phyloP scores from a whole-genome alignment of 1,140 invertebrate species.

The Pteromalus puparum region DNA sequence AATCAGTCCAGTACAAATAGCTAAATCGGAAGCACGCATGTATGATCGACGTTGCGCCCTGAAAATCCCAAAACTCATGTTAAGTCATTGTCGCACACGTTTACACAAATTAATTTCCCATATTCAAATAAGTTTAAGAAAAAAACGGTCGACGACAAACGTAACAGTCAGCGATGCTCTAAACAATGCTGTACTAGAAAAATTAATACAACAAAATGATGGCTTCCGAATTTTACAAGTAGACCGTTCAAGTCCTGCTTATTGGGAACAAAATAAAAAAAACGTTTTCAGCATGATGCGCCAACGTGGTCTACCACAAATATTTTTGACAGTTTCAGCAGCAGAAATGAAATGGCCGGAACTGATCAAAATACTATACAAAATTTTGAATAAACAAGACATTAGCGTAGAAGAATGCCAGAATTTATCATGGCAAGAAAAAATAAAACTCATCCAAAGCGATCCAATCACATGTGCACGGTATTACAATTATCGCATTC shows the following conservation, averaged over 20 bases:
- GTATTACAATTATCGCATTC: slow-evolving; percentile 52
- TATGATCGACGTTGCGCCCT: slow-evolving; percentile 50
- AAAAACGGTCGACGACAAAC: too few species aligned
- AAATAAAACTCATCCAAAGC: slow-evolving; percentile 51
- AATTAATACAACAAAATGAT: too few species aligned
- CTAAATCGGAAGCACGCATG: slow-evolving; percentile 54
- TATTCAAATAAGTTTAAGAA: too few species aligned
- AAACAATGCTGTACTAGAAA: too few species aligned
- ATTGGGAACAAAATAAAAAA: slow-evolving; percentile 59
- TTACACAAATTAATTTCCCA: too few species aligned
- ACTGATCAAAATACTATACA: slow-evolving; percentile 53
- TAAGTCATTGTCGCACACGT: too few species aligned
- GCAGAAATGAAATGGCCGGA: slow-evolving; percentile 60
- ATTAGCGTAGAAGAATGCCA: slow-evolving; percentile 25
- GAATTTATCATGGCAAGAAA: slow-evolving; percentile 47
- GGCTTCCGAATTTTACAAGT: slow-evolving; percentile 46
- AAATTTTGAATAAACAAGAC: slow-evolving; percentile 48
- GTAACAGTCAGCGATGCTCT: too few species aligned
- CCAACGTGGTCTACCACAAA: background rate
- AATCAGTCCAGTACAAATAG: slow-evolving; percentile 32
- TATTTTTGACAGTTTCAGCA: slow-evolving; percentile 59
- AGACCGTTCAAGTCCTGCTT: slow-evolving; percentile 53
- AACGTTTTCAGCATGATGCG: slow-evolving; percentile 47
- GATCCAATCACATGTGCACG: slow-evolving; percentile 54
- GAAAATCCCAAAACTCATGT: slow-evolving; percentile 17